Evolutionary conservation across 2,113 vertebrate species (phyloP).

Genomic region (Peromyscus polionotus): DNA sequence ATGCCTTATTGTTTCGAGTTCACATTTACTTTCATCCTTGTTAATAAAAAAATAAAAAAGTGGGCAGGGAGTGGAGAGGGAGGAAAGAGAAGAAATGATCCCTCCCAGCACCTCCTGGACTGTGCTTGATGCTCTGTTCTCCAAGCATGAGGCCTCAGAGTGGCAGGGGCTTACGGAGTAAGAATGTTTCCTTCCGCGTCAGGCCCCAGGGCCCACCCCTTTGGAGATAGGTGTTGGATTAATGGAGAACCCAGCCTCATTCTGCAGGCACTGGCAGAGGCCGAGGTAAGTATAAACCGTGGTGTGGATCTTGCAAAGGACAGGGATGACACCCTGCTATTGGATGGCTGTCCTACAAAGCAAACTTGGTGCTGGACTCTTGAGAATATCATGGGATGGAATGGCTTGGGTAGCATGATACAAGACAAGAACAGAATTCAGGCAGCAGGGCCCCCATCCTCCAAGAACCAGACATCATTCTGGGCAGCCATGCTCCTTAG

Average conservation of each 20-base stretch:
- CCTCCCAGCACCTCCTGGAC: not conserved
- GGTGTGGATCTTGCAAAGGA: not conserved
- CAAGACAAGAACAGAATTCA: not conserved
- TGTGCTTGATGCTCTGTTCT: not conserved
- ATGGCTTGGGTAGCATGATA: not conserved
- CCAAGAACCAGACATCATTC: not conserved
- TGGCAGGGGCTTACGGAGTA: not conserved
- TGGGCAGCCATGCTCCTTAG: not conserved
- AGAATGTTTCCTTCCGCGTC: rapidly evolving
- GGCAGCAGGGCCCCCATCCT: not conserved
- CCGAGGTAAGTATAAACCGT: not conserved
- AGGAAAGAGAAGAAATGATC: slow-evolving; percentile 61
- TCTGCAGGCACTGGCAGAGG: not conserved
- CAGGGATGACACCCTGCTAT: not conserved
- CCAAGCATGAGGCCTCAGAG: not conserved
- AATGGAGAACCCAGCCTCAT: not conserved
- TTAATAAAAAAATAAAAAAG: slow-evolving; percentile 78
- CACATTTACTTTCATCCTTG: slow-evolving; percentile 88
- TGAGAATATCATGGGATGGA: not conserved
- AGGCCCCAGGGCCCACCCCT: not conserved
- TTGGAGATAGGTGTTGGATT: not conserved
- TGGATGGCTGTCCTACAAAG: not conserved
- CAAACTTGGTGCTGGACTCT: not conserved
- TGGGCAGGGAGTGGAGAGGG: not conserved
- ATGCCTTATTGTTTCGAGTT: slow-evolving; percentile 90